These are phyloP conservation scores for Mus musculus DNA, from an alignment of 2,113 vertebrate genomes.

Conservation along the genomic window DNA sequence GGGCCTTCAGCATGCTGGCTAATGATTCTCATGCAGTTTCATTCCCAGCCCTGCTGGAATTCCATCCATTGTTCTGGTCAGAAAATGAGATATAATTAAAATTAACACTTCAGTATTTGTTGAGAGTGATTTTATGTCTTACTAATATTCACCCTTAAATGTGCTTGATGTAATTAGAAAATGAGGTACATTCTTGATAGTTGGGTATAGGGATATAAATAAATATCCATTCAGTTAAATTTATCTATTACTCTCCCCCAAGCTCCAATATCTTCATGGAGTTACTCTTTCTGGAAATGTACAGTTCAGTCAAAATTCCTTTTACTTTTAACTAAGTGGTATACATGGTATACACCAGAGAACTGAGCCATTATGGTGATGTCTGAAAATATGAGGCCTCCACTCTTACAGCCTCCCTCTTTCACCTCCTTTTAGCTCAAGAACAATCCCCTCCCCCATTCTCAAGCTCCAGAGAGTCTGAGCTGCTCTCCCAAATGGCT, in stretches of 20 bases:
- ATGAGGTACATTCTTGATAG: background rate
- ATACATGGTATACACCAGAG: background rate
- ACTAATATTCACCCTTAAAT: background rate
- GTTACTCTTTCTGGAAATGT: conserved; percentile 22
- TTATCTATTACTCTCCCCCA: background rate
- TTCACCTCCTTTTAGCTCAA: background rate
- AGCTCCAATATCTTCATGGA: background rate
- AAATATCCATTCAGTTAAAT: conserved; percentile 7
- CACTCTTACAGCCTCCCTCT: background rate
- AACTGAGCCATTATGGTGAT: too few relatives aligned
- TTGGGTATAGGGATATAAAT: background rate
- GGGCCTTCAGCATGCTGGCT: background rate
- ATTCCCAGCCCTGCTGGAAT: background rate
- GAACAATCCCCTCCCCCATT: too few relatives aligned
- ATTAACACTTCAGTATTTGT: background rate
- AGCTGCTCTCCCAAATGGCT: background rate
- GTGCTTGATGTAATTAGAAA: background rate
- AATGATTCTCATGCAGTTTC: background rate
- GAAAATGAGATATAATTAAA: background rate
- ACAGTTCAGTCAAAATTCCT: background rate
- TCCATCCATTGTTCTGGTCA: background rate
- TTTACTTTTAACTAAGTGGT: background rate
- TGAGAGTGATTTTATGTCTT: background rate
- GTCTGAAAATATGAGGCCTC: background rate
- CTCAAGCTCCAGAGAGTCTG: background rate